These are phyloP conservation scores for Styela plicata DNA, from an alignment of 23 tunicate genomes.

Conservation along the genomic window DNA sequence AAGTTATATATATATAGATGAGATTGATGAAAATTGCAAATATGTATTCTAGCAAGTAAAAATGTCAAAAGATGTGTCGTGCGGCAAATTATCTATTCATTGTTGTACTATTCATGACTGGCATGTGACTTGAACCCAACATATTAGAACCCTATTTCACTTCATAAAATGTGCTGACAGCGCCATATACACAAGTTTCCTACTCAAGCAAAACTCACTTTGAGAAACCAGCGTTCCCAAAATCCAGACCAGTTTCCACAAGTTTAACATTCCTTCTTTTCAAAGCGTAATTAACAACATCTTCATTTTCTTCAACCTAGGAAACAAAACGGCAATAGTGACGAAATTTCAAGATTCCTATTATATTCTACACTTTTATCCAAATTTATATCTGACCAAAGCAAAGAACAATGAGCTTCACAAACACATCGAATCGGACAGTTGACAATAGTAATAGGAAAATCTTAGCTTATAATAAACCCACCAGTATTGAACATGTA, in stretches of 20 bases:
- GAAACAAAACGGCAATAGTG: neutral
- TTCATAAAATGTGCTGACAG: neutral
- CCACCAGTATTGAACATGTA: constrained; percentile 91
- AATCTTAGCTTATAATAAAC: constrained; percentile 3
- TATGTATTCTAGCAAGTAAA: too few relatives aligned
- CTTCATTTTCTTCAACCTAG: constrained; percentile 94
- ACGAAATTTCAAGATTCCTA: neutral
- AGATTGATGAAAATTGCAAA: too few relatives aligned
- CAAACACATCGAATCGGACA: neutral
- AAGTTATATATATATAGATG: too few relatives aligned
- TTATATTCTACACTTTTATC: too few relatives aligned
- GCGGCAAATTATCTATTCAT: too few relatives aligned
- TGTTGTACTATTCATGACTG: too few relatives aligned
- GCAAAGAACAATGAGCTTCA: neutral
- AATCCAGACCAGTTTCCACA: constrained; percentile 84
- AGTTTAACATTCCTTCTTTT: constrained; percentile 80
- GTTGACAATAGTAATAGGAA: neutral
- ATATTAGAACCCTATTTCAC: constrained; percentile 2
- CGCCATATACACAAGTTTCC: neutral
- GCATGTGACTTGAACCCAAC: neutral
- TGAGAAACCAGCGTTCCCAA: constrained; percentile 87
- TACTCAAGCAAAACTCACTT: constrained; percentile 33
- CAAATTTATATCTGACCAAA: too few relatives aligned
- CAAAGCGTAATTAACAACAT: constrained; percentile 93
- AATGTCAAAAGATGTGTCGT: too few relatives aligned